A percentile compares a stretch with the other conserved stretches of the same genome.
Evolutionary conservation across 2,888 invertebrate species (phyloP).

Genomic region (Stenolophus ochropezus): DNA sequence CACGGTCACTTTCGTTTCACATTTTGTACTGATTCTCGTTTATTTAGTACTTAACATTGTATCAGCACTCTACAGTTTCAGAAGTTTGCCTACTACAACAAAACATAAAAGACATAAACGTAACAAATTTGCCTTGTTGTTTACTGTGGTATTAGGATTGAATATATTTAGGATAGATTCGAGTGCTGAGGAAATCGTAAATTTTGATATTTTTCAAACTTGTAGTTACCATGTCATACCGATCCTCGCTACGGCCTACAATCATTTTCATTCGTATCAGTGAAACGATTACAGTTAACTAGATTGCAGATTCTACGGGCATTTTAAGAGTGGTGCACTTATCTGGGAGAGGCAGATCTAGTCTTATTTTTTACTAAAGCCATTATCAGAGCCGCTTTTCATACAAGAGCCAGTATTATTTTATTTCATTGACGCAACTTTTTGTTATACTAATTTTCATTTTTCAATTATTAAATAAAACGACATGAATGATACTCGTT

Average conservation of each 20-base stretch:
- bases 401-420: slow-evolving; percentile 71
- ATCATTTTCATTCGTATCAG: slow-evolving; percentile 1
- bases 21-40: background rate
- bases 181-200: slow-evolving; percentile 17
- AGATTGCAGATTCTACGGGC: slow-evolving; percentile 20
- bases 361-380: slow-evolving; percentile 65
- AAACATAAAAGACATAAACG: slow-evolving; percentile 16
- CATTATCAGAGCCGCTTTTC: slow-evolving; percentile 68
- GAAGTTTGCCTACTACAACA: slow-evolving; percentile 34
- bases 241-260: slow-evolving; percentile 41
- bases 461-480: slow-evolving; percentile 9
- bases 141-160: slow-evolving; percentile 39
- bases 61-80: slow-evolving; percentile 21
- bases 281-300: slow-evolving; percentile 26
- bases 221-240: slow-evolving; percentile 28
- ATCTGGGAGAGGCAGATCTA: slow-evolving; percentile 70
- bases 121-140: slow-evolving; percentile 39
- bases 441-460: slow-evolving; percentile 56
- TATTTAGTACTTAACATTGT: slow-evolving; percentile 17
- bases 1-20: slow-evolving; percentile 36
- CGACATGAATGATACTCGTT: slow-evolving; percentile 68
- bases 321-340: slow-evolving; percentile 47
- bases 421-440: slow-evolving; percentile 52
- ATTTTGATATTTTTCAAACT: slow-evolving; percentile 22
- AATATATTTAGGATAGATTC: slow-evolving; percentile 16